Conservation (phyloP, 2,797 vertebrate genomes). For the Pipistrellus pipistrellus region DNA sequence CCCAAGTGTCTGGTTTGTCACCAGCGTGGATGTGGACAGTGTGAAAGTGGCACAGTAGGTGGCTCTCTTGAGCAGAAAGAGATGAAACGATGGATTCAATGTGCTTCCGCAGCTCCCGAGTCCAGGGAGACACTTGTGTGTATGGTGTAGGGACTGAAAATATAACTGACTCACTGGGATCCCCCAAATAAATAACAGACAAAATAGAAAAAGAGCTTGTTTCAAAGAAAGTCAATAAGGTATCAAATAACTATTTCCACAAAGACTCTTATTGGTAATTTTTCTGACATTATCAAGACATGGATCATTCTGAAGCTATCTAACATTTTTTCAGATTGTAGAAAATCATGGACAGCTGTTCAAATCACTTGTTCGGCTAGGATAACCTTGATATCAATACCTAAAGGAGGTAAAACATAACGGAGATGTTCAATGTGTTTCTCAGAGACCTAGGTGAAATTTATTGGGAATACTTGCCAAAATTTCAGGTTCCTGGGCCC, state of each 20-base stretch:
- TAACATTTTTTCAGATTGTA: neutral
- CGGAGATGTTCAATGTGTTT: neutral
- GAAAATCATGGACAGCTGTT: neutral
- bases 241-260: neutral
- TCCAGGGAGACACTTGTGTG: neutral
- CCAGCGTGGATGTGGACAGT: neutral
- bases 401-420: neutral
- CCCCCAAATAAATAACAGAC: neutral
- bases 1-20: neutral
- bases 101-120: neutral
- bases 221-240: neutral
- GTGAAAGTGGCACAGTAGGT: conserved; percentile 62
- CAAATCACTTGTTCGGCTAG: neutral
- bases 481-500: neutral
- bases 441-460: neutral
- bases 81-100: neutral
- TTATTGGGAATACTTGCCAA: neutral
- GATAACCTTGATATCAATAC: neutral
- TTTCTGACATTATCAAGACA: neutral
- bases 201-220: neutral
- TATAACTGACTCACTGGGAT: neutral
- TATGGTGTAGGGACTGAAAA: neutral
- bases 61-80: conserved; percentile 74
- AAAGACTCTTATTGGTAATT: neutral
- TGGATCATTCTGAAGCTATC: neutral